Percentiles rank a stretch among this genome's conserved stretches.
These are phyloP conservation scores for Sphyrna mokarran DNA, from an alignment of 2,113 vertebrate genomes.

Conservation along the genomic window DNA sequence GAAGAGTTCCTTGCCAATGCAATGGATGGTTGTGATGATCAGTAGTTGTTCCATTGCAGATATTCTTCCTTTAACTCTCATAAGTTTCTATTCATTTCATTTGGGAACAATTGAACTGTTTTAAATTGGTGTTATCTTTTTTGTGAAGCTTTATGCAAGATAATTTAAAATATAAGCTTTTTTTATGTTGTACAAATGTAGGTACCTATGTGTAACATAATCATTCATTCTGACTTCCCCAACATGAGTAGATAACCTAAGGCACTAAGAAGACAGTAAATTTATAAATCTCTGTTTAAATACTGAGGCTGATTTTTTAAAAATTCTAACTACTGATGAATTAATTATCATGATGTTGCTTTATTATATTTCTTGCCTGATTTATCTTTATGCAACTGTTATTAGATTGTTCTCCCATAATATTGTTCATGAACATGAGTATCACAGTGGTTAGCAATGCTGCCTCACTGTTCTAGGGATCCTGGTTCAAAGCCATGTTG, in stretches of 20 bases:
- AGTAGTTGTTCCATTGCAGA: not conserved
- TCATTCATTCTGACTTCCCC: not conserved
- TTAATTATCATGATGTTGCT: too few relatives aligned
- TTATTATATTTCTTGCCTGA: too few relatives aligned
- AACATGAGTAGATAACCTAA: not conserved
- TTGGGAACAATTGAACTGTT: not conserved
- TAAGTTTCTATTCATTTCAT: not conserved
- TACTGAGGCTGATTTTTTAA: not conserved
- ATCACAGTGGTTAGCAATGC: too few relatives aligned
- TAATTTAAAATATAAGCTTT: not conserved
- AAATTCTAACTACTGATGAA: too few relatives aligned
- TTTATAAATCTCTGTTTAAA: not conserved
- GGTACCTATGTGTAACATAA: not conserved
- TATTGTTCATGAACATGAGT: too few relatives aligned
- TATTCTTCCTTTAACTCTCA: not conserved
- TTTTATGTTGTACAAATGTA: not conserved
- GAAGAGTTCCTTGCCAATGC: not conserved
- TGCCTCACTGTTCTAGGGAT: too few relatives aligned
- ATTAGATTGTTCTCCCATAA: too few relatives aligned
- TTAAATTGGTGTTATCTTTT: not conserved
- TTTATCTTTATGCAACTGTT: too few relatives aligned
- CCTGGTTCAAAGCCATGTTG: too few relatives aligned
- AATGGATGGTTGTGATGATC: not conserved
- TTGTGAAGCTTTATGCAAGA: not conserved
- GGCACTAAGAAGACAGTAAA: not conserved